These are phyloP conservation scores for Prinia subflava DNA, from an alignment of 2,113 vertebrate species.

Conservation along the genomic window DNA sequence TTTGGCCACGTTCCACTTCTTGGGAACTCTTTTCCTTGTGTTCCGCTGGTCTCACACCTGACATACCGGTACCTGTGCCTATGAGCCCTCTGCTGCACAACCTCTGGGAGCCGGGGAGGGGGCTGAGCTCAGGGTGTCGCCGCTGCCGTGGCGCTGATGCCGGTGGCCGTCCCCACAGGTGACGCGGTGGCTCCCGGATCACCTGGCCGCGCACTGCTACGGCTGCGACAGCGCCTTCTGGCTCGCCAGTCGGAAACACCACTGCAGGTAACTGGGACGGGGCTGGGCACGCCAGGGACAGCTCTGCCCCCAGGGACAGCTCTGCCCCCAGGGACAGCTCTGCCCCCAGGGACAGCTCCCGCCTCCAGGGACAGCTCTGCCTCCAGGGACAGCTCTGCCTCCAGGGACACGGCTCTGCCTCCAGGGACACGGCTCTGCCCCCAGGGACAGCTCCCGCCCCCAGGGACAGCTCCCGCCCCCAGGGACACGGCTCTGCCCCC, in stretches of 20 bases:
- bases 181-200: constrained; percentile 96
- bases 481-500: no score
- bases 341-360: no score
- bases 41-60: background rate
- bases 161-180: constrained; percentile 72
- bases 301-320: no score
- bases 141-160: background rate
- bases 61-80: constrained; percentile 15
- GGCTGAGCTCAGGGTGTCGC: background rate
- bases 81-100: constrained; percentile 29
- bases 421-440: no score
- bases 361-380: no score
- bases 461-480: no score
- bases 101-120: background rate
- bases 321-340: no score
- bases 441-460: no score
- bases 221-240: constrained; percentile 94
- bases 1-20: background rate
- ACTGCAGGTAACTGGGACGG: constrained; percentile 85
- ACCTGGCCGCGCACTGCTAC: constrained; percentile 94
- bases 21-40: background rate
- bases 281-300: background rate
- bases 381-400: no score
- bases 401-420: no score
- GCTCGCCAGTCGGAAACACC: constrained; percentile 92